Evolutionary conservation across 2,888 invertebrate species (phyloP).

Genomic region (Capitulum mitella): DNA sequence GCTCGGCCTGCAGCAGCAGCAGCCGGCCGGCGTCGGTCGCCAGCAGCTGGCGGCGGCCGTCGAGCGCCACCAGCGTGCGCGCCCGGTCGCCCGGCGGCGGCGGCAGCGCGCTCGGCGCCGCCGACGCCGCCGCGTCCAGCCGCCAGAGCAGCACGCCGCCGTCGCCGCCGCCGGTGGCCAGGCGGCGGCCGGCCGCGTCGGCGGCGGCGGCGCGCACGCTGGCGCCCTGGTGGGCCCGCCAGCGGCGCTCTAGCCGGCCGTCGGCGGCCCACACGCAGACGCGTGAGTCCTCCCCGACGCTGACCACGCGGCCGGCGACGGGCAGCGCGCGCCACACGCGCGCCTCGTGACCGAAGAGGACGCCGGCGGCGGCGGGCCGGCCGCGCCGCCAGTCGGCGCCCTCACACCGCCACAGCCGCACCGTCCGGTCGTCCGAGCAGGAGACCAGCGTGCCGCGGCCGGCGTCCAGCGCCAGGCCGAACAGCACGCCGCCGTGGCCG

Average conservation of each 20-base stretch:
- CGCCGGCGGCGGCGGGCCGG: neutral
- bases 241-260: neutral
- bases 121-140: neutral
- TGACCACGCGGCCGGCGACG: neutral
- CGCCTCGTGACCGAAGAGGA: conserved; percentile 5
- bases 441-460: neutral
- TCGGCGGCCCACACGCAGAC: conserved; percentile 11
- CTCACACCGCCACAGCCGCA: neutral
- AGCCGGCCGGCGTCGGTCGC: conserved; percentile 10
- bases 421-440: conserved; percentile 20
- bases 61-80: neutral
- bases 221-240: conserved; percentile 4
- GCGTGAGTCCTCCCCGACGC: conserved; percentile 11
- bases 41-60: neutral
- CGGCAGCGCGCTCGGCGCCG: neutral
- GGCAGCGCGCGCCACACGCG: conserved; percentile 6
- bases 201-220: neutral
- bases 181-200: too few species aligned
- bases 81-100: neutral
- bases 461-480: neutral
- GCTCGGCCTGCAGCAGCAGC: neutral
- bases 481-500: neutral
- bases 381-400: neutral
- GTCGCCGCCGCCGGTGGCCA: conserved; percentile 2
- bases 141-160: neutral